These are phyloP conservation scores for Pseudanteris insignis DNA, from an alignment of 2,888 invertebrate genomes.

Conservation along the genomic window DNA sequence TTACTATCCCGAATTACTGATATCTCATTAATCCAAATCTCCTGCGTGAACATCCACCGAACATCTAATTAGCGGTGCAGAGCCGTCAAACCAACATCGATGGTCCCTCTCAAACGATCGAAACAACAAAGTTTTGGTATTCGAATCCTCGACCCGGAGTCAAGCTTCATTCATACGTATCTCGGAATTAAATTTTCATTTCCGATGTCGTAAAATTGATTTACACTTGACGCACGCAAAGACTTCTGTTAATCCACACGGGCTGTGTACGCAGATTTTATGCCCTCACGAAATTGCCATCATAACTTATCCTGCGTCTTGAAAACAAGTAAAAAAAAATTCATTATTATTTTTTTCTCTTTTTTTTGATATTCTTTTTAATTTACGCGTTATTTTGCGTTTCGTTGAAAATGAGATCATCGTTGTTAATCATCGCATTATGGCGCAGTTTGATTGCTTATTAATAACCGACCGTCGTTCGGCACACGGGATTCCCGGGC, in stretches of 20 bases:
- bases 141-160: too few relatives aligned
- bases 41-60: too few relatives aligned
- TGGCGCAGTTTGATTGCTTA: constrained; percentile 17
- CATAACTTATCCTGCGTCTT: constrained; percentile 30
- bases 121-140: too few relatives aligned
- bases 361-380: constrained; percentile 28
- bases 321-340: too few relatives aligned
- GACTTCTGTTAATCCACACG: constrained; percentile 35
- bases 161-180: constrained; percentile 4
- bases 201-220: constrained; percentile 24
- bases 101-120: too few relatives aligned
- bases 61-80: too few relatives aligned
- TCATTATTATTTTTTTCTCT: too few relatives aligned
- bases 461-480: constrained; percentile 1
- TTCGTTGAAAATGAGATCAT: constrained; percentile 28
- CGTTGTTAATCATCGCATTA: constrained; percentile 32
- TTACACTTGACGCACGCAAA: constrained; percentile 14
- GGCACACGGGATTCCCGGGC: too few relatives aligned
- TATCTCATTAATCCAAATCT: too few relatives aligned
- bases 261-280: constrained; percentile 27
- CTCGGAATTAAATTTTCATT: constrained; percentile 6
- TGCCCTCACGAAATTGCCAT: constrained; percentile 28
- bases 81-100: too few relatives aligned
- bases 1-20: too few relatives aligned
- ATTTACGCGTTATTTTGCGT: constrained; percentile 24